Evolutionary conservation across 2,113 vertebrate species (phyloP), one percentile per base, ranked within the genome.

Genomic region (Narcine bancroftii): DNA sequence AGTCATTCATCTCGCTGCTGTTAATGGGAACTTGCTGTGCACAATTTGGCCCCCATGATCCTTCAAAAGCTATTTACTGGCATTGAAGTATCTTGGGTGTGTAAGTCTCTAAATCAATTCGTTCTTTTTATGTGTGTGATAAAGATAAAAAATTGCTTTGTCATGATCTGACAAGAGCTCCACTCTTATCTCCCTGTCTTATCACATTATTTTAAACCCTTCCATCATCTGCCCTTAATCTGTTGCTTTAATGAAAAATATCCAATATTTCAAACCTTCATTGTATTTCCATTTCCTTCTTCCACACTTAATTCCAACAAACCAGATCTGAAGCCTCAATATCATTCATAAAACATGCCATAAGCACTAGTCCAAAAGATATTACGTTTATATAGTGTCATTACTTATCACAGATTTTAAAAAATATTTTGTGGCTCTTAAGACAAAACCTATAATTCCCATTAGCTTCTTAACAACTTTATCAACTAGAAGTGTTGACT

Each of bases 221-320:
- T 56, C 50, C 79, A 83, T 83, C 50, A 83, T 83, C 33, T 83
- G 79, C 11, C 47, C 79, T 33, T 83, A 83, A 83, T 53, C 79
- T 56, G 75, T 33, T 33, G 11, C 13, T n/a, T 29, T 56, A n/a
- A 56, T n/a, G 47, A 33, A 83, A 56, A 15, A 83, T 47, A 56
- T 56, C 47, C 21, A 0, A 50, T 47, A 26, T 81, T 81, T 76
- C 26, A 83, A 83, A 47, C 47, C 3, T 53, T 83, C 26, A 53
- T 53, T 83, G 79, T 83, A 47, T 81, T 81, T 33, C 9, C 50
- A 81, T 56, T 83, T 53, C 10, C 11, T 53, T 11, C 29, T 5
- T 53, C 79, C 50, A 33, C 11, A 11, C 79, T 33, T 2, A 45
- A 83, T 53, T 33, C 26, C 13, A 56, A 3, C 33, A 11, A 47